Evolutionary conservation across 2,888 invertebrate genomes (phyloP).

Genomic region (Morpho achilles): DNA sequence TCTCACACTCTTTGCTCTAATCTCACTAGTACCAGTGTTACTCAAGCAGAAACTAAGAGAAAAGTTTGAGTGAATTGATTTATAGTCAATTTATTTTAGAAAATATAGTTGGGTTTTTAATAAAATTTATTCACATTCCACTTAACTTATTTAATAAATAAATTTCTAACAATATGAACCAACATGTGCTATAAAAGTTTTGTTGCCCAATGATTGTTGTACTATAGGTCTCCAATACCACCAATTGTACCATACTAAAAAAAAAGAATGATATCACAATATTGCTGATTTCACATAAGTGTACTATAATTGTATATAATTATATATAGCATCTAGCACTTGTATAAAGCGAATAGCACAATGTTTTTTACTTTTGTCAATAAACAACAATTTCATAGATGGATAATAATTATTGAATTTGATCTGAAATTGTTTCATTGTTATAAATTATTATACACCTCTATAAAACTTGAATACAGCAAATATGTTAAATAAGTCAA

Average conservation of each 20-base stretch:
- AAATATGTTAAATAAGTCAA: background rate
- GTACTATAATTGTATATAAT: background rate
- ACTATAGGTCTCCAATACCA: slow-evolving; percentile 89
- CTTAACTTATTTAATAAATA: slow-evolving; percentile 8
- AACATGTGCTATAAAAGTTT: slow-evolving; percentile 82
- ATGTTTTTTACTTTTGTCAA: no score
- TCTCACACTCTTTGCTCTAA: slow-evolving; percentile 86
- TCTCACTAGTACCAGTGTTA: slow-evolving; percentile 93
- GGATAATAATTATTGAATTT: no score
- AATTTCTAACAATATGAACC: slow-evolving; percentile 83
- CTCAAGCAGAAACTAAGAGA: slow-evolving; percentile 88
- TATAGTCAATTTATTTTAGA: slow-evolving; percentile 56
- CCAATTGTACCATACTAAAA: slow-evolving; percentile 91
- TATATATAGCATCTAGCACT: background rate
- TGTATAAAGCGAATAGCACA: background rate
- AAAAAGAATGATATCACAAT: slow-evolving; percentile 23
- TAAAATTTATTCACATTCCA: slow-evolving; percentile 63
- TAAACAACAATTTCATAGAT: no score
- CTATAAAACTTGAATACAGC: no score
- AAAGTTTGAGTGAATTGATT: slow-evolving; percentile 83
- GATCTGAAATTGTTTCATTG: no score
- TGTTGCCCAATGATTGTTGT: slow-evolving; percentile 77
- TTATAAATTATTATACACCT: no score
- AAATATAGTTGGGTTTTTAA: slow-evolving; percentile 32
- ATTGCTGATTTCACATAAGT: background rate